A percentile compares a stretch with the other conserved stretches of the same genome.
These are phyloP conservation scores for Octodonta nipae DNA, from an alignment of 2,888 invertebrate genomes.

Conservation along the genomic window DNA sequence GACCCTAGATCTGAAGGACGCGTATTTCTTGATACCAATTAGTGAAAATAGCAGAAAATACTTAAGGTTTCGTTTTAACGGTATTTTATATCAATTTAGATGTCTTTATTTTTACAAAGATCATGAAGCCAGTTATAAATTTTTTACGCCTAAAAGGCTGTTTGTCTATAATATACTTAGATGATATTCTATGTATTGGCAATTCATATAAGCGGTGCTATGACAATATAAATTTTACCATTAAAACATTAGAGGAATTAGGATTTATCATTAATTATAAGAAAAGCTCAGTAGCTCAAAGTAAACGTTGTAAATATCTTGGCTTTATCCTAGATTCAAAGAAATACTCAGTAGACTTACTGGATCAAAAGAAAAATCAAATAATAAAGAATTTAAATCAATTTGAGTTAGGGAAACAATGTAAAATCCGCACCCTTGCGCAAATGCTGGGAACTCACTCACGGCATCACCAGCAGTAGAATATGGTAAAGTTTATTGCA, in stretches of 20 bases:
- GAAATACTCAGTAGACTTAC: slow-evolving; percentile 4
- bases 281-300: slow-evolving; percentile 12
- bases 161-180: slow-evolving; percentile 13
- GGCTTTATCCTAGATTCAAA: slow-evolving; percentile 13
- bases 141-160: slow-evolving; percentile 10
- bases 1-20: slow-evolving; percentile 13
- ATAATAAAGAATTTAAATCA: background rate
- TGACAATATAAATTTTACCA: background rate
- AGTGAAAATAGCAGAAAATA: slow-evolving; percentile 12
- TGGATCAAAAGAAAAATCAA: slow-evolving; percentile 5
- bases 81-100: slow-evolving; percentile 15
- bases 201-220: slow-evolving; percentile 5
- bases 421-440: slow-evolving; percentile 6
- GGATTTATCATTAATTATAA: slow-evolving; percentile 15
- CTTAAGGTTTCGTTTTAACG: slow-evolving; percentile 15
- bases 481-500: slow-evolving; percentile 22
- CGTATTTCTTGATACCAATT: slow-evolving; percentile 16
- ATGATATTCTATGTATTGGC: slow-evolving; percentile 14
- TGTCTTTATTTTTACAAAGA: slow-evolving; percentile 18
- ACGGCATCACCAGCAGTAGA: slow-evolving; percentile 22
- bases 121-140: slow-evolving; percentile 14
- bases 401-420: background rate
- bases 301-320: slow-evolving; percentile 10
- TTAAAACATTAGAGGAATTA: slow-evolving; percentile 6
- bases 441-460: slow-evolving; percentile 10